Evolutionary conservation across 2,888 invertebrate genomes (phyloP), one percentile per base, ranked within the genome.

Genomic region (Hydropsyche betteni): DNA sequence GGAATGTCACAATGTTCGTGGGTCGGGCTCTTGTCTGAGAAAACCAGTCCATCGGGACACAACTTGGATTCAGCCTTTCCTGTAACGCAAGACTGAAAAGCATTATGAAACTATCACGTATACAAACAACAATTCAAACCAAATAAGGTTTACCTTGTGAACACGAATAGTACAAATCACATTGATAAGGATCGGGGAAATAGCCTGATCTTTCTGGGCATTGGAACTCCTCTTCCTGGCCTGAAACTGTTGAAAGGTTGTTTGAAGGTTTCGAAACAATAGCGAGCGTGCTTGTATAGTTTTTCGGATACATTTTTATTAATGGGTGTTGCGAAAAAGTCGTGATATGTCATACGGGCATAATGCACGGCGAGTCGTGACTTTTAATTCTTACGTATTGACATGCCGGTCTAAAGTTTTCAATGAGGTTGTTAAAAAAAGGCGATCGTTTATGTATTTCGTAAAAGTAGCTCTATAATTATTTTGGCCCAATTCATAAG

Each of bases 121-220:
- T 4, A 10, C 44, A 44, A 44, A 44, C 10, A 10, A 44, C 10
- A 33, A 64, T 58, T 61, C 58, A 68, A 14, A 10, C 8, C 14
- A 50, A 52, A 44, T 24, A 24, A 24, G 24, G 61, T 87, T 86
- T 82, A 88, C 88, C 91, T 84, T 90, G 90, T 75, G 86, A 85
- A 85, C 94, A 94, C 81, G 90, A 89, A 84, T 92, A 94, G 84
- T 93, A 94, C 79, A 93, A 88, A 85, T 94, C 94, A 83, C 94
- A 94, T 83, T 94, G 93, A 81, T 90, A 88, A 0, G 88, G 87
- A 83, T 94, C 93, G 4, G 92, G 89, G 84, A 90, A 94, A 84
- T 88, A 93, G n/a, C 94, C 94, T 79, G 88, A 90, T 80, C 90
- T 88, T 78, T 91, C 89, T 4, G 93, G 93, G 80, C 94, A 94